A percentile compares a stretch with the other conserved stretches of the same genome.
These are phyloP conservation scores for Lamprotornis superbus DNA, from an alignment of 2,113 vertebrate genomes.

Conservation along the genomic window DNA sequence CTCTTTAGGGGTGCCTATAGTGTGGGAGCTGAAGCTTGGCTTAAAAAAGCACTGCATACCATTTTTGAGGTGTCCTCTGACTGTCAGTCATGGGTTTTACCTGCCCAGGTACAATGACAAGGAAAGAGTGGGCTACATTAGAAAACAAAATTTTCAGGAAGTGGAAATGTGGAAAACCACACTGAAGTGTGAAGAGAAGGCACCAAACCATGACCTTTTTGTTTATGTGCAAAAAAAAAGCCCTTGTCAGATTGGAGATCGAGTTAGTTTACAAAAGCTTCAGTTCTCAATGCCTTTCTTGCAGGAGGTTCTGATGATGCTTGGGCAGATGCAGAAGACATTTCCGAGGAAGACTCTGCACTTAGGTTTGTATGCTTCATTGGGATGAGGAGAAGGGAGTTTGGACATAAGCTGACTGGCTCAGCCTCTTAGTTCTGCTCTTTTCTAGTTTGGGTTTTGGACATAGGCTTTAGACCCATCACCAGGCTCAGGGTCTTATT, in stretches of 20 bases:
- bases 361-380: conserved; percentile 78
- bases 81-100: neutral
- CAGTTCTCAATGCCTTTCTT: neutral
- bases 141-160: neutral
- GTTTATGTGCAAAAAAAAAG: accelerated
- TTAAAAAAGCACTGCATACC: neutral
- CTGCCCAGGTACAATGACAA: neutral
- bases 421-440: neutral
- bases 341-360: conserved; percentile 86
- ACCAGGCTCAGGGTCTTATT: neutral
- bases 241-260: neutral
- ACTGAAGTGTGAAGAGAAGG: neutral
- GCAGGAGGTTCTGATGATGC: conserved; percentile 91
- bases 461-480: neutral
- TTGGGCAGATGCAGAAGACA: conserved; percentile 85
- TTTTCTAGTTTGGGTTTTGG: neutral
- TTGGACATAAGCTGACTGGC: neutral
- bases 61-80: neutral
- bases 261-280: neutral
- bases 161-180: neutral
- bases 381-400: neutral
- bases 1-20: neutral
- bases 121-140: neutral
- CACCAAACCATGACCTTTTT: neutral
- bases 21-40: neutral